Conservation (phyloP, 2,888 invertebrate genomes). For the Marronus borbonicus region DNA sequence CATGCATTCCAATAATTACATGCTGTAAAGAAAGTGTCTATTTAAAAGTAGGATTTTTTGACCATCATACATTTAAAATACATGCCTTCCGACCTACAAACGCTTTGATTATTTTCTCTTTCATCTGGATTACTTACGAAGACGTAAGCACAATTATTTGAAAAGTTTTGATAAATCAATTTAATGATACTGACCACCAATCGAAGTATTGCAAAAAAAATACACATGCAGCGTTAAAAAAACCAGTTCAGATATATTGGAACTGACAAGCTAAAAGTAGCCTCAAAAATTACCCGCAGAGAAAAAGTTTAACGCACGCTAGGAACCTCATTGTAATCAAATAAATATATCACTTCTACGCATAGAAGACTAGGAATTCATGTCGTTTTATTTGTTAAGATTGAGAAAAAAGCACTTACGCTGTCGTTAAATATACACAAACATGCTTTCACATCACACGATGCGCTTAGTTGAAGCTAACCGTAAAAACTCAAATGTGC, state of each 20-base stretch:
- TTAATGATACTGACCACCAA: not conserved
- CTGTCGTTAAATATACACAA: slow-evolving; percentile 4
- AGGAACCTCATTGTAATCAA: not conserved
- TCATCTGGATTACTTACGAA: no score
- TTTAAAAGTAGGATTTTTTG: no score
- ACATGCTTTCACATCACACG: slow-evolving; percentile 9
- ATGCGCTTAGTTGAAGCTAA: not conserved
- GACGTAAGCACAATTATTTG: no score
- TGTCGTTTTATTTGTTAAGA: not conserved
- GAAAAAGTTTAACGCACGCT: not conserved
- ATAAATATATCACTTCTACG: not conserved
- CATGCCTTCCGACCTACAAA: no score
- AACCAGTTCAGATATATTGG: not conserved
- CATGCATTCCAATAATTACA: no score
- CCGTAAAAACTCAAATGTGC: not conserved
- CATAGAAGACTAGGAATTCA: not conserved
- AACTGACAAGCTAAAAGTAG: not conserved
- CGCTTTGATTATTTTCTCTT: no score
- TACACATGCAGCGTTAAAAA: not conserved
- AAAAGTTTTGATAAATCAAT: not conserved
- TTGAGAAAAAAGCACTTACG: not conserved
- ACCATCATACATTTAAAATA: no score
- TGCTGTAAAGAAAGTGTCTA: no score
- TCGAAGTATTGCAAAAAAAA: not conserved
- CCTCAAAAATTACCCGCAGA: not conserved